Conservation (phyloP, 2,888 invertebrate genomes). For the Ormyrus pomaceus region DNA sequence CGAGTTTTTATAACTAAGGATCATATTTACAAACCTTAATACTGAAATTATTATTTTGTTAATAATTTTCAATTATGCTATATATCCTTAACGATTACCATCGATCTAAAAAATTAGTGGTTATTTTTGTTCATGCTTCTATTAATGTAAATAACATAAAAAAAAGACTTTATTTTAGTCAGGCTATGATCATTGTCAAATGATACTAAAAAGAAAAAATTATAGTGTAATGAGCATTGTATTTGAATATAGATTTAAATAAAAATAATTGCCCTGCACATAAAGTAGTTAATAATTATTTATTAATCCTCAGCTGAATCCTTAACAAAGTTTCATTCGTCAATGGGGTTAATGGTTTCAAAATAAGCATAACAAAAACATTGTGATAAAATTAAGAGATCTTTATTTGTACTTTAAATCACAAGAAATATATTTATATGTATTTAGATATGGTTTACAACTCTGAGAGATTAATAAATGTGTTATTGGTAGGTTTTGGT, state of each 20-base stretch:
- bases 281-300: constrained; percentile 1
- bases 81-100: constrained; percentile 12
- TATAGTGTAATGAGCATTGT: constrained; percentile 48
- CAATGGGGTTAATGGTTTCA: no score
- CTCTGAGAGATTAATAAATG: constrained; percentile 68
- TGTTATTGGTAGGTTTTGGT: constrained; percentile 65
- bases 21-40: constrained; percentile 19
- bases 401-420: constrained; percentile 22
- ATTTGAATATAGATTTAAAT: constrained; percentile 52
- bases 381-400: constrained; percentile 12
- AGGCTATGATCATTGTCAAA: constrained; percentile 47
- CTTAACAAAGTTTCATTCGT: no score
- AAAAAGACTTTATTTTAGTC: constrained; percentile 48
- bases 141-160: constrained; percentile 53
- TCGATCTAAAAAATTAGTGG: constrained; percentile 29
- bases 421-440: not conserved
- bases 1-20: constrained; percentile 41
- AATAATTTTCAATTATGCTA: constrained; percentile 32
- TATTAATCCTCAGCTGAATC: not conserved
- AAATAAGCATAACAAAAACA: not conserved
- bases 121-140: constrained; percentile 37
- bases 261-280: constrained; percentile 45
- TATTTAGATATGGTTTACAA: constrained; percentile 57
- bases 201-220: constrained; percentile 25
- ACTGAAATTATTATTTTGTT: constrained; percentile 43